phyloP scores from a whole-genome alignment of 2,797 vertebrate species.

The Falco berigora region DNA sequence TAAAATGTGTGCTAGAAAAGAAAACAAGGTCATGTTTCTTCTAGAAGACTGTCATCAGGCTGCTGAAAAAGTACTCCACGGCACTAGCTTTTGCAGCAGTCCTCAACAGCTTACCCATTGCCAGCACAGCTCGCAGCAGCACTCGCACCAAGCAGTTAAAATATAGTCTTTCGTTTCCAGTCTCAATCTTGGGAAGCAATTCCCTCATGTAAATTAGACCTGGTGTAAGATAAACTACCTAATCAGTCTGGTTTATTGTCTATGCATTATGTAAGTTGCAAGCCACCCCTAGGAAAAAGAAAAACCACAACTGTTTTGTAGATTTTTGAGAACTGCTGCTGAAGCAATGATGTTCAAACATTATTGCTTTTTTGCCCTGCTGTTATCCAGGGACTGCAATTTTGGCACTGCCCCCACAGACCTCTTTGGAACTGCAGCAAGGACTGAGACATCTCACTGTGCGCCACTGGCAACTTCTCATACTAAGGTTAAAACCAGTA shows the following conservation, averaged over 20 bases:
- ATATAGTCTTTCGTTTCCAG: background rate
- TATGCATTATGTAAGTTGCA: background rate
- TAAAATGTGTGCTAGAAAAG: slow-evolving; percentile 15
- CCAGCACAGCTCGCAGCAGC: slow-evolving; percentile 23
- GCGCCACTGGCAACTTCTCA: background rate
- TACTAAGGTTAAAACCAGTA: background rate
- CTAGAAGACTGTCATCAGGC: background rate
- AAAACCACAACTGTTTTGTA: background rate
- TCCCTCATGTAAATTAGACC: slow-evolving; percentile 30
- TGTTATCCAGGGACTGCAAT: background rate
- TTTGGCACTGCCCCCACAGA: background rate
- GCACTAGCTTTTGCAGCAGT: background rate
- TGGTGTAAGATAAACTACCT: slow-evolving; percentile 1
- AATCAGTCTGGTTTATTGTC: slow-evolving; percentile 14
- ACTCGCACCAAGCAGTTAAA: background rate
- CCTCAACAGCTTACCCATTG: background rate
- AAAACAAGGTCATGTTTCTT: slow-evolving; percentile 48
- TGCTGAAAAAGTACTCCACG: slow-evolving; percentile 31
- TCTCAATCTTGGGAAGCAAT: background rate
- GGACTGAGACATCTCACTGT: background rate
- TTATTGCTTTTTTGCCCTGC: background rate
- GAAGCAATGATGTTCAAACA: background rate
- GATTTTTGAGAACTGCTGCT: background rate
- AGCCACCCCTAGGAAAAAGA: background rate
- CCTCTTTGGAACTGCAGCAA: background rate